A percentile compares a stretch with the other conserved stretches of the same genome.
Evolutionary conservation across 2,113 vertebrate genomes (phyloP).

Genomic region (Cisticola juncidis): DNA sequence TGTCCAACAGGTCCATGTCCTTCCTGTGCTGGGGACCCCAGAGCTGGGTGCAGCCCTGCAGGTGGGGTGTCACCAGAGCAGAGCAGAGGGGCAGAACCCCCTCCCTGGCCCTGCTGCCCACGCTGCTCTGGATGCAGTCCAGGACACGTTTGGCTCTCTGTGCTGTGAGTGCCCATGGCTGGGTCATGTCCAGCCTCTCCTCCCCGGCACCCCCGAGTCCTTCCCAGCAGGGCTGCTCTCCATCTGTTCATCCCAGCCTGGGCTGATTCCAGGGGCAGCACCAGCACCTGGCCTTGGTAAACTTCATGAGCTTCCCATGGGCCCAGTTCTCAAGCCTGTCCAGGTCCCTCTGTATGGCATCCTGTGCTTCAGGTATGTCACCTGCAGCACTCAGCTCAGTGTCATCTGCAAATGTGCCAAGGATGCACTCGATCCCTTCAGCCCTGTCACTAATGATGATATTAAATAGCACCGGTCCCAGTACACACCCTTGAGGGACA

Average conservation of each 20-base stretch:
- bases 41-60: background rate
- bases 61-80: background rate
- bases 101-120: background rate
- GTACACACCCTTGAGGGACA: rapidly evolving
- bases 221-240: background rate
- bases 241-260: background rate
- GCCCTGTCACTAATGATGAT: background rate
- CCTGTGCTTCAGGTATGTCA: background rate
- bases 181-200: background rate
- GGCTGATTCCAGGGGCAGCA: background rate
- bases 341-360: background rate
- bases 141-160: background rate
- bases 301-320: background rate
- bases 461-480: no score
- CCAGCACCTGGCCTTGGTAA: background rate
- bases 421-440: rapidly evolving
- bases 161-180: background rate
- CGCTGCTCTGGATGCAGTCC: rapidly evolving
- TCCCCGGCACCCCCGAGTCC: background rate
- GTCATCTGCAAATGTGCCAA: background rate
- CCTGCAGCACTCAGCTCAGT: background rate
- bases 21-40: no score
- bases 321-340: background rate
- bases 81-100: background rate
- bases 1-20: rapidly evolving